A percentile compares a stretch with the other conserved stretches of the same genome.
These are phyloP conservation scores for Suncus etruscus DNA, from an alignment of 2,113 vertebrate genomes.

Conservation along the genomic window DNA sequence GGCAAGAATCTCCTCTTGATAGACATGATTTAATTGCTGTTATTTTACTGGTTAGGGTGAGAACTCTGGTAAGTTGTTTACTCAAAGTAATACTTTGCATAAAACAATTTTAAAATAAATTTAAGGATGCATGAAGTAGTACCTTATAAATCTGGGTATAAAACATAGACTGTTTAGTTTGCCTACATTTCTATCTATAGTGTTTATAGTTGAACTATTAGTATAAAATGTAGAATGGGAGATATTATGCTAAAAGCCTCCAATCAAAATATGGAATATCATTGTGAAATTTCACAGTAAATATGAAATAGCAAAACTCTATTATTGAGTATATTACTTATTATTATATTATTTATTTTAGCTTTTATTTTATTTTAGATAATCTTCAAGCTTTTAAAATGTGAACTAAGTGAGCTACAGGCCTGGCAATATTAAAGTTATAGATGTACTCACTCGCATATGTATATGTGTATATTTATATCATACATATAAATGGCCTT, in stretches of 20 bases:
- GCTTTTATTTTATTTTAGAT: conserved; percentile 32
- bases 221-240: neutral
- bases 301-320: conserved; percentile 1
- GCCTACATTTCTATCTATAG: neutral
- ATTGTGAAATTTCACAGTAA: neutral
- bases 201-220: conserved; percentile 35
- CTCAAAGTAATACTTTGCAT: conserved; percentile 21
- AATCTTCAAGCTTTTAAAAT: neutral
- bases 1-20: conserved; percentile 63
- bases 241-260: neutral
- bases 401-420: neutral
- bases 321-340: conserved; percentile 30
- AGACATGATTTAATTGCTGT: conserved; percentile 45
- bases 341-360: conserved; percentile 29
- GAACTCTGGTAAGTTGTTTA: conserved; percentile 73
- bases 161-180: conserved; percentile 34
- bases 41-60: conserved; percentile 55
- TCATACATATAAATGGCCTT: neutral
- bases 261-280: neutral
- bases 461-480: neutral
- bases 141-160: conserved; percentile 21
- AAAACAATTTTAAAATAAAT: conserved; percentile 33
- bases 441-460: neutral
- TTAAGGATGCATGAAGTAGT: neutral
- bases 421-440: neutral